A percentile compares a stretch with the other conserved stretches of the same genome.
Evolutionary conservation across 2,888 invertebrate species (phyloP).

Genomic region (Aspidiotus destructor): DNA sequence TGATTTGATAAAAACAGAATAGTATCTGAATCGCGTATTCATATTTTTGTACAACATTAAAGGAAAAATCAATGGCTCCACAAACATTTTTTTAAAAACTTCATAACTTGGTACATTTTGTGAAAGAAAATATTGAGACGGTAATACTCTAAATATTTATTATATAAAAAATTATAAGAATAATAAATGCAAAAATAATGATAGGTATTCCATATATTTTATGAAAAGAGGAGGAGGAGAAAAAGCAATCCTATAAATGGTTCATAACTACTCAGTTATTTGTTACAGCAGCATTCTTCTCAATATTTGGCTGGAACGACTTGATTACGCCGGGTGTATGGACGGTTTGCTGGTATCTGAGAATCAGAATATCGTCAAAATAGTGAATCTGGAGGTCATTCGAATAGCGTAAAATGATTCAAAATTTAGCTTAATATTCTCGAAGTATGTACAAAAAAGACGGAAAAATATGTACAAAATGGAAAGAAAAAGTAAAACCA

Average conservation of each 20-base stretch:
- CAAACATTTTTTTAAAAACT: no score
- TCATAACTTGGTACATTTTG: no score
- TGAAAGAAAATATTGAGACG: no score
- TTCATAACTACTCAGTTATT: no score
- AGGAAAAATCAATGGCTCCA: no score
- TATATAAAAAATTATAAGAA: no score
- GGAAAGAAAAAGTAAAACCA: background rate
- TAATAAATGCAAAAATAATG: no score
- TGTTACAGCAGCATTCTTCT: constrained; percentile 5
- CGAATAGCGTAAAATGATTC: background rate
- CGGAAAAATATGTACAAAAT: background rate
- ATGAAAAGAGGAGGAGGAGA: background rate
- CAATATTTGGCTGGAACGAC: constrained; percentile 34
- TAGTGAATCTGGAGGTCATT: no score
- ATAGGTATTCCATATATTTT: background rate
- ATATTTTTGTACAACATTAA: no score
- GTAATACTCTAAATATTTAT: no score
- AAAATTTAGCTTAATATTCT: background rate
- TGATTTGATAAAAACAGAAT: no score
- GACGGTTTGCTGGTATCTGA: constrained; percentile 36
- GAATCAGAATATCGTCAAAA: background rate
- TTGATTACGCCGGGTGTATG: constrained; percentile 37
- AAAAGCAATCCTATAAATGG: background rate
- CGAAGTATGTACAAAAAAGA: background rate
- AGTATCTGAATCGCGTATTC: no score